Conservation (phyloP, 2,888 invertebrate genomes). For the Clostera curtula region DNA sequence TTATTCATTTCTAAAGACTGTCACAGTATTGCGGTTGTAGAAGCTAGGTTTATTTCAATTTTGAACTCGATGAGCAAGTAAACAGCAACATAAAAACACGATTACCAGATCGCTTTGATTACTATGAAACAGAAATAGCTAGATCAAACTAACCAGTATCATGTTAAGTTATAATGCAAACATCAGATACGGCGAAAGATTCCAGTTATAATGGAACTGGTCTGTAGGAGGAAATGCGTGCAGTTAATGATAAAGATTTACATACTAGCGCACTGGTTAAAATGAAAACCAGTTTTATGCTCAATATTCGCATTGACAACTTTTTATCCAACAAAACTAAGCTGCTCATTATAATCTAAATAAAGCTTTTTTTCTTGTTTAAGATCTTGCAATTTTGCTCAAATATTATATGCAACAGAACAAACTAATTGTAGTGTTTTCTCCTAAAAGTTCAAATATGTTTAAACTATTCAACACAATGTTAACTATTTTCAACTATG, state of each 20-base stretch:
- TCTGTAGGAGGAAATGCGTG: conserved; percentile 52
- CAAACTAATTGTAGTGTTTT: too few relatives aligned
- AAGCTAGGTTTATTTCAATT: too few relatives aligned
- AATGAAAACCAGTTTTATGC: conserved; percentile 27
- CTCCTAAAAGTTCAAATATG: too few relatives aligned
- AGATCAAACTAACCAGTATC: conserved; percentile 16
- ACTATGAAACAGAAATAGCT: conserved; percentile 16
- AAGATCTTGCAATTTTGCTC: too few relatives aligned
- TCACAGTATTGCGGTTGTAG: too few relatives aligned
- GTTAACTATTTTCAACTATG: too few relatives aligned
- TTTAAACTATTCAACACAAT: too few relatives aligned
- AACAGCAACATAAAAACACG: conserved; percentile 16
- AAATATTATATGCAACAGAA: too few relatives aligned
- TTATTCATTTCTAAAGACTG: too few relatives aligned
- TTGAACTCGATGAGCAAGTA: too few relatives aligned
- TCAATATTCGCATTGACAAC: conserved; percentile 16
- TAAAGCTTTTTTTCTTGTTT: too few relatives aligned
- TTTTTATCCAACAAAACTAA: conserved; percentile 5
- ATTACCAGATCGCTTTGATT: conserved; percentile 19
- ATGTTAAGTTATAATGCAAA: conserved; percentile 25
- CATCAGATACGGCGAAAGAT: conserved; percentile 25
- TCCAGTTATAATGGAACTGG: conserved; percentile 29
- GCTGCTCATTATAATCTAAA: too few relatives aligned
- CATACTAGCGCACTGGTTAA: conserved; percentile 36
- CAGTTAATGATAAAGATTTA: conserved; percentile 57